Conservation (phyloP, 2,113 vertebrate genomes). For the Misgurnus anguillicaudatus region DNA sequence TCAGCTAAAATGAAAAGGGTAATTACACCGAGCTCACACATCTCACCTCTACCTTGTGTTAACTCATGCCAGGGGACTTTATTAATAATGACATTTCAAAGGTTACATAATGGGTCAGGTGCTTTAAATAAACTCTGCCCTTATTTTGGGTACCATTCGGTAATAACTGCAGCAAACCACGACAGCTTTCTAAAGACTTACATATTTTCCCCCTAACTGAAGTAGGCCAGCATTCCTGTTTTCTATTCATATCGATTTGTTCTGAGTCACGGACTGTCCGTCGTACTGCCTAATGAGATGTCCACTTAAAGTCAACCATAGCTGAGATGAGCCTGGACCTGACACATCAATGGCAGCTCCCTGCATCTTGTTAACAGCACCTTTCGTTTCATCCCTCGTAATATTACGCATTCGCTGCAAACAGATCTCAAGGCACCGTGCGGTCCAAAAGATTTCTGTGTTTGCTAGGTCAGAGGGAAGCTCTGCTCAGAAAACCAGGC, state of each 20-base stretch:
- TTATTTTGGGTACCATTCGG: neutral
- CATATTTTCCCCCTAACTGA: neutral
- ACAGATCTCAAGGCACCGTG: neutral
- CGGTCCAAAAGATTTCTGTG: neutral
- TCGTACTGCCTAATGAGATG: slow-evolving; percentile 23
- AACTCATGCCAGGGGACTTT: neutral
- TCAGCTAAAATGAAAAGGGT: neutral
- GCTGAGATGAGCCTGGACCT: slow-evolving; percentile 3
- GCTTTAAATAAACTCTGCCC: neutral
- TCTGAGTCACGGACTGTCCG: neutral
- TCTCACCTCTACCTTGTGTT: neutral
- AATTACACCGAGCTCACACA: neutral
- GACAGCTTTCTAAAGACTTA: slow-evolving; percentile 3
- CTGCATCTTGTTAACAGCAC: neutral
- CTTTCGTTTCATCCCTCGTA: neutral
- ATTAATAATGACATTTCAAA: neutral
- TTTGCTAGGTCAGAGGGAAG: neutral
- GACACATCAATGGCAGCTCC: neutral
- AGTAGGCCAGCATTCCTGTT: neutral
- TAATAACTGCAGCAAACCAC: neutral
- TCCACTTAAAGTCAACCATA: slow-evolving; percentile 11
- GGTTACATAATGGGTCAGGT: neutral
- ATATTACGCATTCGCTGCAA: neutral
- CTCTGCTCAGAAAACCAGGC: neutral
- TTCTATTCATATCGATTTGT: neutral